Conservation (phyloP, 2,797 vertebrate genomes). For the Heterohyrax brucei region DNA sequence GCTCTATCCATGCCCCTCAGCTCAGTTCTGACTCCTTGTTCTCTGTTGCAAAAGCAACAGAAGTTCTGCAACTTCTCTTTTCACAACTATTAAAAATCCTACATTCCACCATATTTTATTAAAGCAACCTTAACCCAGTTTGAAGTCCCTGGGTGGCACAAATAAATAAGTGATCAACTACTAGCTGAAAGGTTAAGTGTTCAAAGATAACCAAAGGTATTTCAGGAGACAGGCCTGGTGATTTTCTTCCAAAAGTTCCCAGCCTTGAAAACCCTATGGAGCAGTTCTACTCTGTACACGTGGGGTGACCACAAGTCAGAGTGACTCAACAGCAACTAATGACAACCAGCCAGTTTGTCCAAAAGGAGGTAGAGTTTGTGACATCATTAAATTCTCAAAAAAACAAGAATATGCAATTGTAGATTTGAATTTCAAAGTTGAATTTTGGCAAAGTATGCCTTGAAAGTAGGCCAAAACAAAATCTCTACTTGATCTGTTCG, state of each 20-base stretch:
- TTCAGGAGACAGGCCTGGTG: background rate
- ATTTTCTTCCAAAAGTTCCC: background rate
- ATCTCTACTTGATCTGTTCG: background rate
- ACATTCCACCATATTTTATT: background rate
- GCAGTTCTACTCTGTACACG: background rate
- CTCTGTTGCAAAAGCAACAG: background rate
- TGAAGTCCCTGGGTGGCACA: background rate
- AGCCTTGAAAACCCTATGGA: background rate
- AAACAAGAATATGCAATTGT: background rate
- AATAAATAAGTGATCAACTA: background rate
- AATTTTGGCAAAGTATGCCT: background rate
- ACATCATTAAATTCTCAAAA: background rate
- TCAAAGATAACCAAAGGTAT: background rate
- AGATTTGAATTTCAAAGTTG: conserved; percentile 50
- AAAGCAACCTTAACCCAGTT: background rate
- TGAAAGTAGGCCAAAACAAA: conserved; percentile 54
- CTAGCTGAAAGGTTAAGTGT: background rate
- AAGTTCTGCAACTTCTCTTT: background rate
- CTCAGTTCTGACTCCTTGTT: background rate
- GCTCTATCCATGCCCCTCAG: background rate
- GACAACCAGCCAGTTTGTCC: background rate
- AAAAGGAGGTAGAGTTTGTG: background rate
- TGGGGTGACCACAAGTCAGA: background rate
- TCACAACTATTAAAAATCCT: background rate
- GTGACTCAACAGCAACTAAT: background rate